Evolutionary conservation across 2,113 vertebrate genomes (phyloP), one percentile per base, ranked within the genome.

Genomic region (Charadrius vociferus): DNA sequence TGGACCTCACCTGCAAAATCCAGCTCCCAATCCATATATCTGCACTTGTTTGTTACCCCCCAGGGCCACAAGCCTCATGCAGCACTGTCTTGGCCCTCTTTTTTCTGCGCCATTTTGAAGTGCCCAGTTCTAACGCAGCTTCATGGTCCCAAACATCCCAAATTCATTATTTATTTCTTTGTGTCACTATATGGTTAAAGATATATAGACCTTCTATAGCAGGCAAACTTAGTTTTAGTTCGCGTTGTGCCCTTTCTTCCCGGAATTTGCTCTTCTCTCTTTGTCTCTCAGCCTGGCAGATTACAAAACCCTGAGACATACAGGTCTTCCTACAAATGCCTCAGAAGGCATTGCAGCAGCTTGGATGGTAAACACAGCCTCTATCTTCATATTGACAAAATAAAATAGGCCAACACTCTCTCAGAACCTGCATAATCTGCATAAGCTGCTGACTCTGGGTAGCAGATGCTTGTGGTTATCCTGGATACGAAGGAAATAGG

Each of bases 351-450:
- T 10, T 86, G 88, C 77, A 61, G 86, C 66, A 93, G 79, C 63
- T 92, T 0, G 1, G 41, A 14, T 90, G 59, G 72, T 90, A 95
- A 95, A 92, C 82, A 86, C 59, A 63, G 82, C 47, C 70, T 93
- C 84, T 95, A 3, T 59, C 72, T 93, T 81, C 41, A 50, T 86
- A 74, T 52, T 78, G 88, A 93, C 86, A 78, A 90, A 94, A 92
- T 30, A 86, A 94, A 95, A 84, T 49, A 95, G 95, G 88, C 73
- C 83, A 91, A 30, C 17, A 6, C 14, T 91, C 52, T 36, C 53
- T 86, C 68, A 43, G 80, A 92, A 91, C 86, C 82, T 68, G 72
- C 83, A 65, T 92, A 95, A 90, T 82, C 90, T 90, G 62, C 5
- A 11, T 88, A 93, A 93, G 72, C 52, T 79, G 91, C 56, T 84